Evolutionary conservation across 1,140 invertebrate genomes (phyloP).

Genomic region (Drosophila arizonae): DNA sequence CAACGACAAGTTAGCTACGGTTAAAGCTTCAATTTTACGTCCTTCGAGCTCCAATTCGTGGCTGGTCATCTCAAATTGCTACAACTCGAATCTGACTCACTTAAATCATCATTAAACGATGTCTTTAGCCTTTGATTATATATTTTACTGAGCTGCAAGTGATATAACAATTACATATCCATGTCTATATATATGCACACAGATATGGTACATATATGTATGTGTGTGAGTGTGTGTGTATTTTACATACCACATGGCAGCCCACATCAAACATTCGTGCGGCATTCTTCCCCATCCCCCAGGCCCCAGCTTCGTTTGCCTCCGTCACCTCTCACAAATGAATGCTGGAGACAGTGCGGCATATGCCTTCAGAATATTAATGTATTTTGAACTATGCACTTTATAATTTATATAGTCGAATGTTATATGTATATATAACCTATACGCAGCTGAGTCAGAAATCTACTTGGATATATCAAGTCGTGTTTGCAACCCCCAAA

Average conservation of each 20-base stretch:
- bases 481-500: conserved; percentile 40
- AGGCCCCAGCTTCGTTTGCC: too few relatives aligned
- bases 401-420: conserved; percentile 52
- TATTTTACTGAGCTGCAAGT: conserved; percentile 23
- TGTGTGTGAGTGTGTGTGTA: conserved; percentile 21
- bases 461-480: conserved; percentile 42
- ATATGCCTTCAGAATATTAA: conserved; percentile 39
- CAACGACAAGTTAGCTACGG: too few relatives aligned
- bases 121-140: not conserved
- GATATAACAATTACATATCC: not conserved
- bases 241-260: conserved; percentile 25
- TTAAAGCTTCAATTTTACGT: too few relatives aligned
- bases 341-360: conserved; percentile 49
- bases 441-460: conserved; percentile 41
- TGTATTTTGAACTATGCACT: conserved; percentile 63
- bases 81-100: too few relatives aligned
- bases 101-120: not conserved
- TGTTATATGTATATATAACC: conserved; percentile 43
- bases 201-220: not conserved
- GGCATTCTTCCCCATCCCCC: not conserved
- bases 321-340: not conserved
- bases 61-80: too few relatives aligned
- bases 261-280: conserved; percentile 15
- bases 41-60: not conserved
- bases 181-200: too few relatives aligned